Conservation (phyloP, 2,113 vertebrate genomes). For the Aix galericulata region DNA sequence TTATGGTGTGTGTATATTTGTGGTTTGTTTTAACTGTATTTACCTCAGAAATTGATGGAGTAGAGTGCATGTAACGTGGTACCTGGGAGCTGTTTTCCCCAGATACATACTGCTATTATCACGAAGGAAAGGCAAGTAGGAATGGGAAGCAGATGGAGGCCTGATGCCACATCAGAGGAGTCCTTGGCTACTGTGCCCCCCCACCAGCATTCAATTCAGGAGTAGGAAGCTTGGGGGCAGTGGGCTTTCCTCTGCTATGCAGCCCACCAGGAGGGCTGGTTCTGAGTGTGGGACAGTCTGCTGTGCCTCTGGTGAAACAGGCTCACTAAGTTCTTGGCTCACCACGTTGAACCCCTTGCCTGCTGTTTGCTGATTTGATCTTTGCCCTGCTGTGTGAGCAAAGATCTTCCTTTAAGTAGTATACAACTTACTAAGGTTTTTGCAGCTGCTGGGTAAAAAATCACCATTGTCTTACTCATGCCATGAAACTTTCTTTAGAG, state of each 20-base stretch:
- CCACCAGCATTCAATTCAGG: too few species aligned
- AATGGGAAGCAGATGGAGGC: neutral
- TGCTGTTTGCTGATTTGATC: neutral
- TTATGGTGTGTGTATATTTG: neutral
- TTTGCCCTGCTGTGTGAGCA: neutral
- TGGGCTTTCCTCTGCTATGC: neutral
- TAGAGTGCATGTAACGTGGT: neutral
- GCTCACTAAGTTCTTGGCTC: neutral
- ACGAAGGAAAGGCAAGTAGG: neutral
- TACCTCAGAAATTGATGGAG: neutral
- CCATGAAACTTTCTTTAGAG: neutral
- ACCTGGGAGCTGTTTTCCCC: fast-evolving
- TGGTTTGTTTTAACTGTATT: neutral
- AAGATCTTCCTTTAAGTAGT: neutral
- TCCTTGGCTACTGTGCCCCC: too few species aligned
- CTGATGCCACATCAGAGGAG: neutral
- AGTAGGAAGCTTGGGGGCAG: neutral
- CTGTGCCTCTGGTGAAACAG: neutral
- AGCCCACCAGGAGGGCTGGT: fast-evolving
- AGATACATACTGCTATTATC: neutral
- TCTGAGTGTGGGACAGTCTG: neutral
- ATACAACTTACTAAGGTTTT: neutral
- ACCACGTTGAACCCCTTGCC: fast-evolving
- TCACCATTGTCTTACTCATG: neutral
- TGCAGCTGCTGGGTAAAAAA: neutral